These are phyloP conservation scores for Syndactyla subalaris DNA, from an alignment of 2,797 vertebrate genomes.

Conservation along the genomic window DNA sequence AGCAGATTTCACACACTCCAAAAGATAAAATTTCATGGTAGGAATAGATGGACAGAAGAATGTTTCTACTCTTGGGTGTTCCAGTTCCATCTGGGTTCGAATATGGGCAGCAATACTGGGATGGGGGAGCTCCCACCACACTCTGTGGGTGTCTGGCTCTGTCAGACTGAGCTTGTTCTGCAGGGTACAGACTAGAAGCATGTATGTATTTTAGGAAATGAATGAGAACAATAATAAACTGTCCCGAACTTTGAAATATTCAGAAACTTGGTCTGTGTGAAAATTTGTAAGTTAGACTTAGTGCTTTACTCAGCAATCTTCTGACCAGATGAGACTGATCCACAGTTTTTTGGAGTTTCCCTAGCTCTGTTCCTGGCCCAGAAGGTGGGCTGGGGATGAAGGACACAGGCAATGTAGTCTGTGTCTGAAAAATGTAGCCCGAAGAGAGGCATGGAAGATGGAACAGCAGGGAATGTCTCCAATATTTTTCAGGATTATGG, in stretches of 20 bases:
- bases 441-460: not conserved
- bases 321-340: not conserved
- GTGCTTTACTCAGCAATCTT: not conserved
- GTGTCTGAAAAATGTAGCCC: not conserved
- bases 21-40: not conserved
- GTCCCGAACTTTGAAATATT: not conserved
- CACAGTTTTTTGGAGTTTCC: not conserved
- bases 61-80: not conserved
- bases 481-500: not conserved
- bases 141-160: not conserved
- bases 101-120: not conserved
- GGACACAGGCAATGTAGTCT: not conserved
- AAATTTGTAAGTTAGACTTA: not conserved
- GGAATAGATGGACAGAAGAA: not conserved
- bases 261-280: not conserved
- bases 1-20: not conserved
- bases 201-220: not conserved
- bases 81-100: not conserved
- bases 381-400: not conserved
- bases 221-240: not conserved
- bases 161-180: not conserved
- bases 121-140: not conserved
- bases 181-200: not conserved
- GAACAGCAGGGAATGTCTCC: accelerated
- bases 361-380: not conserved